Base-by-base conservation (phyloP, 2,113 vertebrate genomes). In the Peromyscus leucopus region DNA sequence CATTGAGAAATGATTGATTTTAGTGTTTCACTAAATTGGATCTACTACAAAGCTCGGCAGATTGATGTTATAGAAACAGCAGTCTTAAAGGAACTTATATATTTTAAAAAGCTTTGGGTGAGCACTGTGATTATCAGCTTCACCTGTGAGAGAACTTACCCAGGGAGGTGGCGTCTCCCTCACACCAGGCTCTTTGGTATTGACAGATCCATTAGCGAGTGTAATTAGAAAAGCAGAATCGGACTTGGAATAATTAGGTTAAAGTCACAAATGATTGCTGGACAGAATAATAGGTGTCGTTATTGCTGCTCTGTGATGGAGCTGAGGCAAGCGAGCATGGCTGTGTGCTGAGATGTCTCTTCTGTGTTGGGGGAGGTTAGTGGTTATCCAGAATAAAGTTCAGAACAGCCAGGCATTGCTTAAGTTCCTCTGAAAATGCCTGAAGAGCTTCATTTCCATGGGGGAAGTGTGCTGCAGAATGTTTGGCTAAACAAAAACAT, bases 221-320 rank as follows among this genome's bases (percentile, higher is more conserved):
- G 80, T 93, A 96, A 95, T 88, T 96, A 97, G 90, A 93, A 96
- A 95, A 97, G 92, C 93, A 85, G 36, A 96, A 92, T 72, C 0
- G 5, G 85, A 90, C 65, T 79, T 96, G 57, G 96, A 97, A 59
- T 8, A 95, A 86, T 97, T 96, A 76, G 96, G 33, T 90, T 93
- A 90, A 84, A 72, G 48, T 65, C 75, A 72, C 84, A 96, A 59
- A 59, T 28, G 65, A 55, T 94, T 78, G 59, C 88, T 84, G 51
- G 6, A 0, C 85, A 16, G 28, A 78, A 59, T 57, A 39, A 33
- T 2, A 39, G 94, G 26, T 36, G 85, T 82, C 11, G 17, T 7
- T 24, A 79, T 4, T 28, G 72, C 0, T 4, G 87, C 28, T 65
- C 28, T 16, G 33, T 89, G 71, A 5, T 63, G 31, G 96, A 24